Base-by-base conservation (phyloP, 2,888 invertebrate genomes). In the Globia sparganii region DNA sequence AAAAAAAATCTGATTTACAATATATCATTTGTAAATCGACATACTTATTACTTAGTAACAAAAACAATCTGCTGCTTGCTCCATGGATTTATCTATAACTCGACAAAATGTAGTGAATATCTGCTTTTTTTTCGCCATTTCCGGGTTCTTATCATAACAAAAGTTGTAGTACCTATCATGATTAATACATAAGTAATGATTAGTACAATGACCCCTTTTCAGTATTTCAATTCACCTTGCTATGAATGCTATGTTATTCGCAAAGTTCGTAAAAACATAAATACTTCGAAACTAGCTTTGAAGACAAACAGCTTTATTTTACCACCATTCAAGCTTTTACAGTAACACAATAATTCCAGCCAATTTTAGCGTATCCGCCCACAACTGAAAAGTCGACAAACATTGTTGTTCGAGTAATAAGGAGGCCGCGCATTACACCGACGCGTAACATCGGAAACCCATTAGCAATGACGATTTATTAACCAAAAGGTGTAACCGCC, bases 391-490 rank as follows among this genome's bases (percentile, higher is more conserved):
- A 79, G 71, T 75, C 78, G 62, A 84, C 84, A 78, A 88, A 90
- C 86, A 88, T 84, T 88, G 87, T 87, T 88, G 88, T 87, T 77
- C 77, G 65, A 80, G 75, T 80, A 88, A 88, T 88, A 89, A 88
- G 83, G 40, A 86, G 88, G 85, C 87, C 83, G 83, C 74, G 43
- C 85, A 80, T 91, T 89, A 90, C 87, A 92, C 87, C 84, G 87
- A 86, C 86, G 83, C 80, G 87, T 90, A 88, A 91, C 90, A 90
- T 86, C 80, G 84, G 67, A 90, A 91, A 87, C 78, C 85, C 90
- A 91, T 91, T 92, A 91, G 78, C 70, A 72, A 25, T 58, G 69
- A 80, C 81, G 84, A 88, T 88, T 88, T 88, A 89, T 85, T 71
- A 77, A 68, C 77, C 67, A 61, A 81, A 78, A 80, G 43, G 69